Percentiles rank a stretch among this genome's conserved stretches.
These are phyloP conservation scores for Muntiacus reevesi DNA, from an alignment of 2,113 vertebrate genomes.

Conservation along the genomic window DNA sequence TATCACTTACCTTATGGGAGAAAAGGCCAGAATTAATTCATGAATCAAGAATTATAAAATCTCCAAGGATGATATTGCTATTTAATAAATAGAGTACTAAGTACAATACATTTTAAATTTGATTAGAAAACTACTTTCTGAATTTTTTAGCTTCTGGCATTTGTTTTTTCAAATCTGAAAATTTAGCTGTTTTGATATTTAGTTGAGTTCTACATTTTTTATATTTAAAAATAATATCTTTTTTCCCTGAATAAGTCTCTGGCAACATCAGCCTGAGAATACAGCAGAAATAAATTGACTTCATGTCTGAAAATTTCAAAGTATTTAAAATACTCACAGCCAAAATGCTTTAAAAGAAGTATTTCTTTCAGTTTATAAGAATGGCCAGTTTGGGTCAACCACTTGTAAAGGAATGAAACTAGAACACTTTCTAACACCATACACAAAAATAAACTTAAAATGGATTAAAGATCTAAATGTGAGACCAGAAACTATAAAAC, in stretches of 20 bases:
- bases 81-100: conserved; percentile 11
- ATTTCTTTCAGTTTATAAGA: conserved; percentile 39
- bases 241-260: conserved; percentile 64
- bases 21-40: not conserved
- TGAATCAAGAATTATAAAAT: not conserved
- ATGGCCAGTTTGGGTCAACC: not conserved
- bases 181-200: not conserved
- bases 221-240: not conserved
- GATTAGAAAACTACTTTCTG: conserved; percentile 15
- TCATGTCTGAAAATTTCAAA: conserved; percentile 66
- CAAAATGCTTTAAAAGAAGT: conserved; percentile 71
- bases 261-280: conserved; percentile 65
- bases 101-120: not conserved
- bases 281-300: conserved; percentile 76
- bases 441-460: too few relatives aligned
- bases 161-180: conserved; percentile 12
- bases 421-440: too few relatives aligned
- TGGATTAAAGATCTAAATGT: too few relatives aligned
- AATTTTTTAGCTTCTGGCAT: not conserved
- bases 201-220: not conserved
- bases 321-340: conserved; percentile 58
- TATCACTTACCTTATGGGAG: not conserved
- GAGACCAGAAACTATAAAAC: too few relatives aligned
- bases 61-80: not conserved
- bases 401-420: too few relatives aligned